Evolutionary conservation across 2,797 vertebrate species (phyloP).

Genomic region (Sebastolobus altivelis): DNA sequence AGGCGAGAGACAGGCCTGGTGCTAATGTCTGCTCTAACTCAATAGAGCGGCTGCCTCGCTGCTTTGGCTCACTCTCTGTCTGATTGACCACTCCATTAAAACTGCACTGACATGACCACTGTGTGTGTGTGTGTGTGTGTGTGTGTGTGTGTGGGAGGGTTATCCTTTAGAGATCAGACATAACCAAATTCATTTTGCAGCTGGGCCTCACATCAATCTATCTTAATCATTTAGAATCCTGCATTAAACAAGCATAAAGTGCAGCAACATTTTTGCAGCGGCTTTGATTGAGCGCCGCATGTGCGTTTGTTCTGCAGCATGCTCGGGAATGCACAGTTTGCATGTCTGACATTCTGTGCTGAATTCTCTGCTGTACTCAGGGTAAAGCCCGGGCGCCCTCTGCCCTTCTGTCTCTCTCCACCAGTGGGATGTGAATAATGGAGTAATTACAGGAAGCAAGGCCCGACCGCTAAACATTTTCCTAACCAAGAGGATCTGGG

Average conservation of each 20-base stretch:
- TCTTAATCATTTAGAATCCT: slow-evolving; percentile 20
- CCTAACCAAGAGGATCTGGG: slow-evolving; percentile 72
- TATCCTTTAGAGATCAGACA: slow-evolving; percentile 41
- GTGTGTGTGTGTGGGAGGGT: slow-evolving; percentile 16
- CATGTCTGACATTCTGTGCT: slow-evolving; percentile 53
- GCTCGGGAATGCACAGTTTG: slow-evolving; percentile 27
- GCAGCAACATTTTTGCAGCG: slow-evolving; percentile 24
- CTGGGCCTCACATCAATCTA: slow-evolving; percentile 31
- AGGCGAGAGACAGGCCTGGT: slow-evolving; percentile 64
- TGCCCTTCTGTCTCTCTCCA: slow-evolving; percentile 61
- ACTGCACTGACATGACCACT: slow-evolving; percentile 50
- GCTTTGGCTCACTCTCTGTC: slow-evolving; percentile 40
- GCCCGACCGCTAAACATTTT: slow-evolving; percentile 76
- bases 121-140: slow-evolving; percentile 35
- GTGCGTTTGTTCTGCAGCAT: slow-evolving; percentile 7
- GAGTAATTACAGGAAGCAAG: slow-evolving; percentile 82
- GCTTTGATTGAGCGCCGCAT: slow-evolving; percentile 4
- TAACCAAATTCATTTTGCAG: slow-evolving; percentile 48
- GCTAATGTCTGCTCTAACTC: slow-evolving; percentile 74
- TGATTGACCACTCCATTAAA: slow-evolving; percentile 70
- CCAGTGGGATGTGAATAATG: slow-evolving; percentile 75
- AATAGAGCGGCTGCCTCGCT: slow-evolving; percentile 58
- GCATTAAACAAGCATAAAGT: slow-evolving; percentile 30
- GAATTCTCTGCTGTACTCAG: slow-evolving; percentile 31
- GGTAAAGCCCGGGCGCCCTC: slow-evolving; percentile 50